Evolutionary conservation across 2,113 vertebrate species (phyloP).

Genomic region (Odontophorus gujanensis): DNA sequence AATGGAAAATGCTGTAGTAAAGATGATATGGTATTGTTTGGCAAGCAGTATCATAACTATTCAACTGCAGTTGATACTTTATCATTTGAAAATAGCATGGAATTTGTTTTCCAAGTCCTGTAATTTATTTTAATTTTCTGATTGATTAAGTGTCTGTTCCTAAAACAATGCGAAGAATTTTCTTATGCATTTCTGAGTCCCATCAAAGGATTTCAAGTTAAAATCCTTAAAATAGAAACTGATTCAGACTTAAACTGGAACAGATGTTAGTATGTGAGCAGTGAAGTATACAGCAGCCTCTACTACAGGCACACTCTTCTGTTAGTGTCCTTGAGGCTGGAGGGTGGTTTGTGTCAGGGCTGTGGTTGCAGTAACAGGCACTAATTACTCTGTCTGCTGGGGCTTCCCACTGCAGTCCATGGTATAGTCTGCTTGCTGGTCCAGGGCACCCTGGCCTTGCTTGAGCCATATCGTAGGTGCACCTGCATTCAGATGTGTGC

Average conservation of each 20-base stretch:
- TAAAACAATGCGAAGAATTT: conserved; percentile 3
- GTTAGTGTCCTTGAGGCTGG: neutral
- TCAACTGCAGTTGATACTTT: neutral
- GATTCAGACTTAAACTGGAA: conserved; percentile 20
- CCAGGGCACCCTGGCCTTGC: neutral
- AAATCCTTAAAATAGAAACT: neutral
- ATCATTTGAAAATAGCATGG: neutral
- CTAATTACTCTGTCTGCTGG: neutral
- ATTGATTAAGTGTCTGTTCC: neutral
- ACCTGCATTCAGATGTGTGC: rapidly evolving
- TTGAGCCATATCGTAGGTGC: neutral
- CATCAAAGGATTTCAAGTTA: neutral
- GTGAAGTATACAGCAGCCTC: neutral
- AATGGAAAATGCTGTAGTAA: neutral
- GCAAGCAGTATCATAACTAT: neutral
- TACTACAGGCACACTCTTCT: neutral
- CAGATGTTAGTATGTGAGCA: neutral
- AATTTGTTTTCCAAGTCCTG: conserved; percentile 14
- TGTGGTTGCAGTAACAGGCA: neutral
- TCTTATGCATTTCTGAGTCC: neutral
- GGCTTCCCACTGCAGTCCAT: no score
- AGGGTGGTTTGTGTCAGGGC: neutral
- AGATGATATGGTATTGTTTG: neutral
- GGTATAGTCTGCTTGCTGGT: rapidly evolving
- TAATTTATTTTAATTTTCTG: neutral